Percentiles rank a stretch among this genome's conserved stretches.
Conservation (phyloP, 2,797 vertebrate species). For the Hyperoplus immaculatus region DNA sequence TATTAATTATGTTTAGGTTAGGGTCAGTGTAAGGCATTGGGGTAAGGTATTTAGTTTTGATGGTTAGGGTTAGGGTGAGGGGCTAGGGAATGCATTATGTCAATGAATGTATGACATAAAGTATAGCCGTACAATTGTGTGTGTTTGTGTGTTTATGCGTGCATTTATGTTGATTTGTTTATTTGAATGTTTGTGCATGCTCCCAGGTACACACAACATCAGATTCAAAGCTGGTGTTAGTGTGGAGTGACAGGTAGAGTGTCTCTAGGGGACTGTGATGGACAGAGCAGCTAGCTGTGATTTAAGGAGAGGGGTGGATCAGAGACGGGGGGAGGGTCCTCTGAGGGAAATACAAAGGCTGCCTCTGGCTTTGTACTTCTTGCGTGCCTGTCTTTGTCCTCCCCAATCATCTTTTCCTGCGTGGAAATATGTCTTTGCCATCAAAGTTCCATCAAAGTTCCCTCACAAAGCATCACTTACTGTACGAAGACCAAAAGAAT, state of each 20-base stretch:
- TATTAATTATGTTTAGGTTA: too few species aligned
- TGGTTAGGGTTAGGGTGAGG: too few species aligned
- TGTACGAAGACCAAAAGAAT: conserved; percentile 65
- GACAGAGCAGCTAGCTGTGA: conserved; percentile 74
- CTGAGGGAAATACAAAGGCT: conserved; percentile 79
- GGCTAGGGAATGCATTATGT: too few species aligned
- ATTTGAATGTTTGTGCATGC: conserved; percentile 52
- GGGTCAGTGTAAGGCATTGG: too few species aligned
- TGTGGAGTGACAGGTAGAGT: conserved; percentile 78
- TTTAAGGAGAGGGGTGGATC: conserved; percentile 74
- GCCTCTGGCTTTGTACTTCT: conserved; percentile 77
- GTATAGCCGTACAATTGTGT: background rate
- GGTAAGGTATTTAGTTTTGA: too few species aligned
- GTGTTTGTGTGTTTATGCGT: conserved; percentile 10
- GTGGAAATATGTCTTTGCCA: conserved; percentile 75
- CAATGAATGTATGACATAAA: too few species aligned
- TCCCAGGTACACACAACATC: conserved; percentile 46
- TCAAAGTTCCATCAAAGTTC: conserved; percentile 65
- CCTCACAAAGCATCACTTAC: conserved; percentile 46
- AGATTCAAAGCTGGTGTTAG: conserved; percentile 68
- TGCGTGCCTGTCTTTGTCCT: conserved; percentile 69
- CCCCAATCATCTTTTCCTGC: conserved; percentile 73
- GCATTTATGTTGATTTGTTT: conserved; percentile 66
- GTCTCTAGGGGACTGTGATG: conserved; percentile 77
- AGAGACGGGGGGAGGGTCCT: conserved; percentile 64